Conservation (phyloP, 1,140 invertebrate genomes). For the Colletes gigas region DNA sequence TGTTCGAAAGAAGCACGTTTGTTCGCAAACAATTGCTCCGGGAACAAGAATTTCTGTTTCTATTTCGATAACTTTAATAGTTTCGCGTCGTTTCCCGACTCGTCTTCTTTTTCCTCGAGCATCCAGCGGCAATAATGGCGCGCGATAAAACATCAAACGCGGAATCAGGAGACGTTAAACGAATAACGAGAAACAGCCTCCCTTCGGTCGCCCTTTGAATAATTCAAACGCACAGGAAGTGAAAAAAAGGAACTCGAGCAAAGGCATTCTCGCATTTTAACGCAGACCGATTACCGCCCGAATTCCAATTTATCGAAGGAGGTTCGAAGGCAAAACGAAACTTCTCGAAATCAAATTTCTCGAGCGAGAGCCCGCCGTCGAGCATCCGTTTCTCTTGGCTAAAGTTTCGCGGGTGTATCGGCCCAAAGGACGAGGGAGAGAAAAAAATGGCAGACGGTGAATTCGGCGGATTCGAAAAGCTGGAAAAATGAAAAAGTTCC, state of each 20-base stretch:
- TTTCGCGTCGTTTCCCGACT: too few species aligned
- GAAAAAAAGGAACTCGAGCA: background rate
- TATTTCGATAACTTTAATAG: too few species aligned
- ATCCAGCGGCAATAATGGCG: slow-evolving; percentile 10
- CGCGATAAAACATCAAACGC: slow-evolving; percentile 36
- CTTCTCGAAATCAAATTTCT: background rate
- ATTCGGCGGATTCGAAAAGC: background rate
- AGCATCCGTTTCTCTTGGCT: background rate
- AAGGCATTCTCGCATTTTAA: too few species aligned
- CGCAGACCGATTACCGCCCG: background rate
- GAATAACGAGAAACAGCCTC: slow-evolving; percentile 30
- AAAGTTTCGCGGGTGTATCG: background rate
- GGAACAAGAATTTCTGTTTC: too few species aligned
- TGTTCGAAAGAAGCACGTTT: too few species aligned
- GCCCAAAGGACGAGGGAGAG: background rate
- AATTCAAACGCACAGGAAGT: slow-evolving; percentile 14
- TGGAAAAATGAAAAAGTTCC: background rate
- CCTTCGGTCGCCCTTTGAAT: slow-evolving; percentile 33
- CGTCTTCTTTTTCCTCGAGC: background rate
- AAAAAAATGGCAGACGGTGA: background rate
- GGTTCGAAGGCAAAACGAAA: too few species aligned
- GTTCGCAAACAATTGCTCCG: too few species aligned
- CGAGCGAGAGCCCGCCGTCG: background rate
- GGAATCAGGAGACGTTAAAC: slow-evolving; percentile 17
- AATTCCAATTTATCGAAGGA: too few species aligned